Evolutionary conservation across 1,140 invertebrate genomes (phyloP).

Genomic region (Drosophila ohnishii): DNA sequence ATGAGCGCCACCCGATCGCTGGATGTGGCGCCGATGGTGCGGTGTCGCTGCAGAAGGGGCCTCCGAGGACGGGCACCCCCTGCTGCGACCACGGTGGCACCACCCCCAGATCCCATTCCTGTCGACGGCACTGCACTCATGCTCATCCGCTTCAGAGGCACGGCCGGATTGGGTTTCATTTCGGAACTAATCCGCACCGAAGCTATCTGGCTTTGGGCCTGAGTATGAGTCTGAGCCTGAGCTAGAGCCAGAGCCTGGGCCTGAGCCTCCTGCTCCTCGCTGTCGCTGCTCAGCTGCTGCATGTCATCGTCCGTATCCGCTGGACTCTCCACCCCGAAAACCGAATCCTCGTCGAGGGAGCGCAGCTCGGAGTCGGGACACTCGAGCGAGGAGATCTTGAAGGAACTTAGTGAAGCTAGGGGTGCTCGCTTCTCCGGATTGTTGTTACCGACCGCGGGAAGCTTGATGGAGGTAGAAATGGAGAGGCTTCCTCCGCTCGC

Average conservation of each 20-base stretch:
- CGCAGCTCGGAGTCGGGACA: slow-evolving; percentile 86
- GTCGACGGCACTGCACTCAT: slow-evolving; percentile 42
- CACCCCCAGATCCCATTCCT: slow-evolving; percentile 8
- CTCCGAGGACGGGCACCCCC: slow-evolving; percentile 54
- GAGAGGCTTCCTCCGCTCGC: slow-evolving; percentile 46
- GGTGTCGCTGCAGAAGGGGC: slow-evolving; percentile 72
- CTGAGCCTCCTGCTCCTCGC: slow-evolving; percentile 84
- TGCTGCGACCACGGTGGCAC: not conserved
- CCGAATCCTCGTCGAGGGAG: slow-evolving; percentile 89
- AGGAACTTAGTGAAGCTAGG: slow-evolving; percentile 90
- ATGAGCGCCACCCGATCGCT: slow-evolving; percentile 59
- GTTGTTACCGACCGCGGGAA: slow-evolving; percentile 46
- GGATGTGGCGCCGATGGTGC: slow-evolving; percentile 65
- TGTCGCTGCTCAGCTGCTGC: slow-evolving; percentile 91
- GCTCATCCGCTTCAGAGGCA: slow-evolving; percentile 64
- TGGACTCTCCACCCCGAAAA: slow-evolving; percentile 86
- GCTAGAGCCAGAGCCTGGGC: slow-evolving; percentile 5
- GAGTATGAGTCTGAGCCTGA: slow-evolving; percentile 2
- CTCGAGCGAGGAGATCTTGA: slow-evolving; percentile 87
- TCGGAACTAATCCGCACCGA: slow-evolving; percentile 15
- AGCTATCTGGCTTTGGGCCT: slow-evolving; percentile 10
- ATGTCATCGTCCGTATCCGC: slow-evolving; percentile 90
- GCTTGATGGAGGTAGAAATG: slow-evolving; percentile 54
- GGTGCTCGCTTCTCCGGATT: slow-evolving; percentile 85
- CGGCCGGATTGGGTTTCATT: slow-evolving; percentile 21